Evolutionary conservation across 35 echinoderm and acorn worm species (phyloP), one percentile per base, ranked within the genome.

Genomic region (Acanthaster planci): DNA sequence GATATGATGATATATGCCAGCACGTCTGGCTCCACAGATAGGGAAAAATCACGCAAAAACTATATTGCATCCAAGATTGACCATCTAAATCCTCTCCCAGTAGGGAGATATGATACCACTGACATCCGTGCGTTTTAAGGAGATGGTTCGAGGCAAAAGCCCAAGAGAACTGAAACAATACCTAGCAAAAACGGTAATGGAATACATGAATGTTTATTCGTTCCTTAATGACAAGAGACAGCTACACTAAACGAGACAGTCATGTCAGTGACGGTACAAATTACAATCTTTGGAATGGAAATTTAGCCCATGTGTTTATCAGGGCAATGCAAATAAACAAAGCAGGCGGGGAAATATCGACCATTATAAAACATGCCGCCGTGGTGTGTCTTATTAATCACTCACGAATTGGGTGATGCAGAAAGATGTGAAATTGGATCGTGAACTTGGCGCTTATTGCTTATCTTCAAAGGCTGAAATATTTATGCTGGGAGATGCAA

Each of bases 331-430:
- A 72, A 72, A 72, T 72, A 72, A 72, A 72, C 64, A 72, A 35
- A 72, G 3, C n/a, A 34, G 64, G 64, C 26, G 64, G 34, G 26
- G 34, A 72, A 34, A 34, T 72, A 29, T 5, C 34, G 64, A 10
- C 64, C n/a, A 72, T 72, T 72, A 47, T 47, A 72, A 72, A 72
- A 72, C 64, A 34, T 72, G 64, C 23, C 26, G 42, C 42, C 42
- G 42, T 47, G 42, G 4, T 26, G 29, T 72, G 22, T 26, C 29
- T 72, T 31, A 72, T 72, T 68, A 68, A 68, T 23, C 30, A 26
- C 64, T 7, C 64, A 72, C 15, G 42, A 47, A 47, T 47, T 47
- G 42, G 42, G 42, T 47, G 42, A 47, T 47, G 42, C 4, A 47
- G 12, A 47, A 12, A 47, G 42, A 47, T 47, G 42, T 6, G 42